Evolutionary conservation across 2,113 vertebrate species (phyloP), one percentile per base, ranked within the genome.

Genomic region (Percina caprodes): DNA sequence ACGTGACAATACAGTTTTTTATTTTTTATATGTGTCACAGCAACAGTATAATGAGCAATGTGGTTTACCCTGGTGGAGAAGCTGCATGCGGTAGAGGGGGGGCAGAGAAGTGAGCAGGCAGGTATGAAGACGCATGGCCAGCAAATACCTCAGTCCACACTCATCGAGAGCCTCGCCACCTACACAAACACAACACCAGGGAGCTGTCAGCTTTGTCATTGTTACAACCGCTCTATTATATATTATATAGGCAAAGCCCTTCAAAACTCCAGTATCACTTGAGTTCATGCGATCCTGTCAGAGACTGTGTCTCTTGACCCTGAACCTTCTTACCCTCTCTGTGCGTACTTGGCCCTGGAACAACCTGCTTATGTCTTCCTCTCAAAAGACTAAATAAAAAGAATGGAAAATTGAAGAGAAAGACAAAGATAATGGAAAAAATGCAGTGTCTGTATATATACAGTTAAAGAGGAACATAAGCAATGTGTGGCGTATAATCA

Each of bases 111-210:
- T 99, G 86, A 99, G 94, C 87, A 99, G 95, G 90, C 98, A 99
- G 8, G 96, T 99, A 77, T 99, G 98, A 79, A 99, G 93, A 63
- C 98, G 97, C 98, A 99, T 98, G n/a, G 98, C 98, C 91, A 99
- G 73, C 77, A 99, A 84, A 84, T 99, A 99, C 52, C 98, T 93
- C 71, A 99, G 93, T 19, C 98, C 98, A 90, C 98, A 99, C 71
- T 99, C 98, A 78, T 99, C 98, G 52, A 99, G 91, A 13, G 97
- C 97, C 26, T 99, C 98, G 26, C 96, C 96, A 88, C 98, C 98
- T 99, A 49, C 23, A 88, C 49, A 86, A 70, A 89, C 56, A 85
- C 24, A 59, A 54, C 26, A 76, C 42, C 21, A 56, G 24, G 58
- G 9, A 76, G 49, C 14, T 4, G 51, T 89, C 67, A 85, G 48